Evolutionary conservation across 2,888 invertebrate species (phyloP), one percentile per base, ranked within the genome.

Genomic region (Pyrocoelia pectoralis): DNA sequence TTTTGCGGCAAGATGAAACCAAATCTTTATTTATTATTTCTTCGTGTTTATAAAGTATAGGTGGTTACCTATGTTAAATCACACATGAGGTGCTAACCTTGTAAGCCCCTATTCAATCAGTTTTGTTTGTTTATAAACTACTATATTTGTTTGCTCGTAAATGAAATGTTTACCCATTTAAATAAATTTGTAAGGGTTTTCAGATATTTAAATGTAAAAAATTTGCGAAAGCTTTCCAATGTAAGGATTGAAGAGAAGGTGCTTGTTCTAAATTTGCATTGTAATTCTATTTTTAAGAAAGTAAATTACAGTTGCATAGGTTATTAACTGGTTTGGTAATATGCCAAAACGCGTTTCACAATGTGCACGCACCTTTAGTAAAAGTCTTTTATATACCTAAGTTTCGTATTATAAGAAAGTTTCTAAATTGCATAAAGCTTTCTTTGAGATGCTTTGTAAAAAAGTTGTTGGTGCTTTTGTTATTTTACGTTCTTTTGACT

Each of bases 291-390:
- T 63, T 63, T 63, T 54, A 63, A 63, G 24, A 63, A 63, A 58
- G 50, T 38, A 49, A 59, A 58, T 58, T 58, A 59, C 58, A 49
- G 58, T 63, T 63, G 58, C 63, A 59, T 58, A 63, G 63, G 63
- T 63, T 63, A 63, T 58, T 63, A 63, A 58, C 58, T 58, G 63
- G 13, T 50, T 54, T 63, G 63, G 63, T 13, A 58, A 43, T 14
- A 13, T 63, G 63, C 63, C 63, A 63, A 63, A 63, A 29, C 52
- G 28, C 55, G 50, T 19, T 59, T 59, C 29, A 58, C 58, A 63
- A 63, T 58, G 56, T 58, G 63, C 62, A 62, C 53, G 63, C 62
- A 62, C 53, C 62, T 62, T 62, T 14, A 46, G 43, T 54, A 50
- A 55, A 55, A 40, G 15, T 6, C 28, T 43, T 52, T 55, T 55